Evolutionary conservation across 2,797 vertebrate genomes (phyloP).

Genomic region (Atherinosoma microstoma): DNA sequence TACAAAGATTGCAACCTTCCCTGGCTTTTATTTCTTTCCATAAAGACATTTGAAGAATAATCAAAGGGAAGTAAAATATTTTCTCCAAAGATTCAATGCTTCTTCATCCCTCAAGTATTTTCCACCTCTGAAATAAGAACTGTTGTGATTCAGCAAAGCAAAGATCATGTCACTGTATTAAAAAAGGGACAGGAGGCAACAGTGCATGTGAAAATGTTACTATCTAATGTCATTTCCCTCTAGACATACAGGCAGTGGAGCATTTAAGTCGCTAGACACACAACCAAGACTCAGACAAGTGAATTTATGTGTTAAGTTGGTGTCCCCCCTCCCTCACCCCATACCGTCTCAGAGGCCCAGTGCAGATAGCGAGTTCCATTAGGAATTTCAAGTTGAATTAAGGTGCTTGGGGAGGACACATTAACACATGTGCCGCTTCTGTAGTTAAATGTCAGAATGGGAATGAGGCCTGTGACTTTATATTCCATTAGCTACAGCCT

Average conservation of each 20-base stretch:
- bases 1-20: conserved; percentile 3
- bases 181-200: conserved; percentile 46
- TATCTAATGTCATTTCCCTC: conserved; percentile 71
- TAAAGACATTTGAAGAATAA: not conserved
- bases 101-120: not conserved
- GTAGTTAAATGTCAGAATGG: conserved; percentile 86
- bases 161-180: conserved; percentile 49
- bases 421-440: conserved; percentile 82
- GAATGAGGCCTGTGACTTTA: conserved; percentile 85
- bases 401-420: conserved; percentile 82
- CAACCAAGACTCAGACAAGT: conserved; percentile 80
- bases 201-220: conserved; percentile 56
- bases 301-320: conserved; percentile 83
- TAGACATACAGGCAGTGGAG: conserved; percentile 76
- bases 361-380: conserved; percentile 81
- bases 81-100: not conserved
- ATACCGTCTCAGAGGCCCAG: conserved; percentile 68
- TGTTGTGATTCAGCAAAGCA: conserved; percentile 54
- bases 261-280: conserved; percentile 79
- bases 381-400: conserved; percentile 84
- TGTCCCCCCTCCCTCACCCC: conserved; percentile 45
- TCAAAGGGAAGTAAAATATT: not conserved
- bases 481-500: conserved; percentile 84
- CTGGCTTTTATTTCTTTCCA: not conserved
- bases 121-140: not conserved